These are phyloP conservation scores for Vicugna pacos DNA, from an alignment of 2,113 vertebrate genomes.

Conservation along the genomic window DNA sequence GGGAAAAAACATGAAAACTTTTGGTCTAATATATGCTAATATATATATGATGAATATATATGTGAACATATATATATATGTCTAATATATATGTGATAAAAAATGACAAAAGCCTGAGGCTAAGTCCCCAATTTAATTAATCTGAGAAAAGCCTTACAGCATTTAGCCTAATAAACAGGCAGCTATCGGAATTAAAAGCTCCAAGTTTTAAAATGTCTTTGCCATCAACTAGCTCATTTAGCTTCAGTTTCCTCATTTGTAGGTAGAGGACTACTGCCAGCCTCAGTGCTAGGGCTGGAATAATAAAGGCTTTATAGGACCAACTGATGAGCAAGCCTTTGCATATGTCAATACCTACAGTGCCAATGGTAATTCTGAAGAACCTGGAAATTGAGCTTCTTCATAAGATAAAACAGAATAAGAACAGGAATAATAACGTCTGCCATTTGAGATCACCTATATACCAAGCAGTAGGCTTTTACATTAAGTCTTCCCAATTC, in stretches of 20 bases:
- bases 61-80: too few species aligned
- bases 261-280: too few species aligned
- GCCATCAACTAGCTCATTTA: neutral
- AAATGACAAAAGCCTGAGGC: neutral
- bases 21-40: neutral
- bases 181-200: slow-evolving; percentile 14
- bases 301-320: neutral
- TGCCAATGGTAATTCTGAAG: neutral
- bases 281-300: neutral
- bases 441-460: neutral
- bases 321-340: neutral
- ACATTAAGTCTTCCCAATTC: neutral
- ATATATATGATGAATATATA: too few species aligned
- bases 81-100: neutral
- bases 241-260: neutral
- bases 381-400: neutral
- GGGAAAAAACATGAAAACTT: neutral
- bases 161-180: neutral
- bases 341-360: neutral
- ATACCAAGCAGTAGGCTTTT: neutral
- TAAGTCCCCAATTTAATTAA: neutral
- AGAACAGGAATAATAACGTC: neutral
- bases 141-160: neutral
- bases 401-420: neutral
- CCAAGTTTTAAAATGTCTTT: neutral